These are phyloP conservation scores for Ligdia adustata DNA, from an alignment of 2,888 invertebrate genomes.

Conservation along the genomic window DNA sequence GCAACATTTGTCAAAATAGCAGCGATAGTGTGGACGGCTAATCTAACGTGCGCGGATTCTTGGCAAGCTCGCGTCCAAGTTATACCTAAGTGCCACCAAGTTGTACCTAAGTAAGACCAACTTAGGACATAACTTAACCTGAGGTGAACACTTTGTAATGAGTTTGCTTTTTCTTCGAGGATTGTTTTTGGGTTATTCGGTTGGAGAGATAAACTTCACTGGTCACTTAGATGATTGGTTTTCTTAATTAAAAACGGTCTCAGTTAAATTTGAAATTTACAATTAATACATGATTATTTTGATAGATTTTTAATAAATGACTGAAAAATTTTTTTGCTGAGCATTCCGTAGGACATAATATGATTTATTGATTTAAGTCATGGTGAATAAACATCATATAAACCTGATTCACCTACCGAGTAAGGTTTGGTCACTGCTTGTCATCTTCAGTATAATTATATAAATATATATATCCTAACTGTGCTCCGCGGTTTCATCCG, in stretches of 20 bases:
- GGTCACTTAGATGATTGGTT: slow-evolving; percentile 11
- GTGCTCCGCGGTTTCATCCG: too few relatives aligned
- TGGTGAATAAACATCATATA: too few relatives aligned
- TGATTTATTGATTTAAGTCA: too few relatives aligned
- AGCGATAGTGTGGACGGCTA: slow-evolving; percentile 27
- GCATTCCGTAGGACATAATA: too few relatives aligned
- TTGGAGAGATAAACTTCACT: slow-evolving; percentile 7
- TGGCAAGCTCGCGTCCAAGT: slow-evolving; percentile 21
- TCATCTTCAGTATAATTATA: too few relatives aligned
- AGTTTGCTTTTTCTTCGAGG: slow-evolving; percentile 32
- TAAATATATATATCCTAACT: not conserved
- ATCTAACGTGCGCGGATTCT: slow-evolving; percentile 29
- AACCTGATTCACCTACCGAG: too few relatives aligned
- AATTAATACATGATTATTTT: too few relatives aligned
- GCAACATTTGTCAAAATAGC: slow-evolving; percentile 23
- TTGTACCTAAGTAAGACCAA: slow-evolving; percentile 30
- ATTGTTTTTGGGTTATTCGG: slow-evolving; percentile 23
- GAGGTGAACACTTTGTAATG: slow-evolving; percentile 38
- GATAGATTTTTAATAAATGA: too few relatives aligned
- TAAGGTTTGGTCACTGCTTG: too few relatives aligned
- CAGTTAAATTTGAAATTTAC: not conserved
- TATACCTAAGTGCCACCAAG: slow-evolving; percentile 29
- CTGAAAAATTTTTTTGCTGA: too few relatives aligned
- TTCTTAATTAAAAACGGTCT: not conserved
- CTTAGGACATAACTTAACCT: slow-evolving; percentile 37